Evolutionary conservation across 2,797 vertebrate genomes (phyloP).

Genomic region (Choloepus didactylus): DNA sequence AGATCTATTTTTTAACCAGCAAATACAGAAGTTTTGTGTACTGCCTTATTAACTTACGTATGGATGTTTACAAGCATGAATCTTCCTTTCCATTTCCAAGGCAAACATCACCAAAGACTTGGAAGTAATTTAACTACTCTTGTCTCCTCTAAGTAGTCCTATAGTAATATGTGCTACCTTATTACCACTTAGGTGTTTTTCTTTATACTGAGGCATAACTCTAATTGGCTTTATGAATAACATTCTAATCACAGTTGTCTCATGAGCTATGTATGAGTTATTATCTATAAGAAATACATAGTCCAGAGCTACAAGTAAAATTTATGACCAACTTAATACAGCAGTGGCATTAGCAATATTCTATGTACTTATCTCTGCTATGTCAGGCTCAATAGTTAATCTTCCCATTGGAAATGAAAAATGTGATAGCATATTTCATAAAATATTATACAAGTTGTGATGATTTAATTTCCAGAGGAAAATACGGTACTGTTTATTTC

Average conservation of each 20-base stretch:
- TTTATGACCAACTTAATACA: conserved; percentile 9
- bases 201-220: conserved; percentile 51
- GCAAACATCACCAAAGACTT: conserved; percentile 20
- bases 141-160: conserved; percentile 27
- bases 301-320: conserved; percentile 53
- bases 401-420: conserved; percentile 32
- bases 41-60: background rate
- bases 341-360: background rate
- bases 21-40: background rate
- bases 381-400: conserved; percentile 1
- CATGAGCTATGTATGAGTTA: conserved; percentile 55
- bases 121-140: conserved; percentile 47
- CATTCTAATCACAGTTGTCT: conserved; percentile 18
- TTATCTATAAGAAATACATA: conserved; percentile 15
- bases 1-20: background rate
- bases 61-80: conserved; percentile 1
- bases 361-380: background rate
- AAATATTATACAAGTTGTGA: background rate
- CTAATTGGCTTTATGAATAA: conserved; percentile 53
- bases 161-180: background rate
- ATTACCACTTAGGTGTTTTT: conserved; percentile 30
- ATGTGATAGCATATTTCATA: background rate
- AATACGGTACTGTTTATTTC: background rate
- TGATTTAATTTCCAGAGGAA: conserved; percentile 63
- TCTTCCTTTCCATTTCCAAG: conserved; percentile 39